Conservation (phyloP, 2,113 vertebrate species). For the Pseudopodoces humilis region DNA sequence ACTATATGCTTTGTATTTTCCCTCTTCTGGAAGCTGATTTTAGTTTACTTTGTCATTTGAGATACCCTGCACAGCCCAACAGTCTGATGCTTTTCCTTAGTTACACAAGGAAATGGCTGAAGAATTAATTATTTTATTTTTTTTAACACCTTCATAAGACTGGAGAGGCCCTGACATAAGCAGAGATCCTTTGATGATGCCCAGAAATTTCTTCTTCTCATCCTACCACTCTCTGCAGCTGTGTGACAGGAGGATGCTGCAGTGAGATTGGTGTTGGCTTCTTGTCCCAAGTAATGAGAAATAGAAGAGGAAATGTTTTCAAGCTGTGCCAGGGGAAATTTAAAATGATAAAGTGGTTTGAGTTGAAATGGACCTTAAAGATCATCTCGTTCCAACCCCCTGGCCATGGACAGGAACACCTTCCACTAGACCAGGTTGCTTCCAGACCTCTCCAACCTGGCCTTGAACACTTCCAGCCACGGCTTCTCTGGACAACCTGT, state of each 20-base stretch:
- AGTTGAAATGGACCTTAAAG: not conserved
- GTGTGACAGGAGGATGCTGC: not conserved
- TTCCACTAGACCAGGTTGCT: not conserved
- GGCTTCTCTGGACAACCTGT: not conserved
- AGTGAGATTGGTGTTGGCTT: not conserved
- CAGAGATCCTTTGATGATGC: not conserved
- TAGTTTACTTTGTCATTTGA: not conserved
- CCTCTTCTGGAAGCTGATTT: not conserved
- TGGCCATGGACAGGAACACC: not conserved
- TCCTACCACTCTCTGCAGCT: not conserved
- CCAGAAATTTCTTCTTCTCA: not conserved
- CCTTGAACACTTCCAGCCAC: not conserved
- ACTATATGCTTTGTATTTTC: not conserved
- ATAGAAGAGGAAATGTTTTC: not conserved
- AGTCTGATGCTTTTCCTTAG: not conserved
- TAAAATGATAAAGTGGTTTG: not conserved
- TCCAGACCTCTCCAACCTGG: not conserved
- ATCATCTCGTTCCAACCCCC: not conserved
- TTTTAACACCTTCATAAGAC: not conserved
- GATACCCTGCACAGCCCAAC: not conserved
- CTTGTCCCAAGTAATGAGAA: not conserved
- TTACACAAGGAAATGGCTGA: not conserved
- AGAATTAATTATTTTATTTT: no score
- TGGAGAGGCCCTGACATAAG: not conserved
- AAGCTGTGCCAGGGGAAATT: not conserved